Conservation (phyloP, 2,888 invertebrate species). For the Temnothorax unifasciatus region DNA sequence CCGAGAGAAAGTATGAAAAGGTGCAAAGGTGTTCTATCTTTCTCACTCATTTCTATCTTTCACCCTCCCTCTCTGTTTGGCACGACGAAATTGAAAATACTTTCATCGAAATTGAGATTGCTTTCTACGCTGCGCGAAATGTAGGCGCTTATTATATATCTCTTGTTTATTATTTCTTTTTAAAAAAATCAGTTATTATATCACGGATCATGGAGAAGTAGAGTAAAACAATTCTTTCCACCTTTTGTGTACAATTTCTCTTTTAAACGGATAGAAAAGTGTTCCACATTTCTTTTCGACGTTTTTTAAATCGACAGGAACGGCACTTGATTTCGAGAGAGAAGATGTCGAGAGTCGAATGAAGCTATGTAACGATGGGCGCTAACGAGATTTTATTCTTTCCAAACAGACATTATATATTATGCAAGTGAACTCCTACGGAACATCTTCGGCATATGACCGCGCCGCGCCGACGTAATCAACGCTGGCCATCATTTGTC, state of each 20-base stretch:
- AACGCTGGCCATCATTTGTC: constrained; percentile 43
- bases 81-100: constrained; percentile 38
- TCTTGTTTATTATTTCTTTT: neutral
- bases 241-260: neutral
- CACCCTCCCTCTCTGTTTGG: neutral
- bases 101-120: constrained; percentile 27
- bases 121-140: constrained; percentile 2
- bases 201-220: neutral
- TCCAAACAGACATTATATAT: constrained; percentile 2
- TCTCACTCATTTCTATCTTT: neutral
- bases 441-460: constrained; percentile 6
- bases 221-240: neutral
- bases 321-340: neutral
- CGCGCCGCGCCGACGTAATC: constrained; percentile 23
- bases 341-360: neutral
- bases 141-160: neutral
- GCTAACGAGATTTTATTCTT: neutral
- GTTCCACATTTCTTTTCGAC: neutral
- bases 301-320: neutral
- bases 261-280: neutral
- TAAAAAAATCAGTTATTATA: neutral
- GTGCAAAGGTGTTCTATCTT: constrained; percentile 6
- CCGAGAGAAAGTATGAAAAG: constrained; percentile 51
- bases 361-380: neutral
- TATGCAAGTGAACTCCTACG: constrained; percentile 36